Conservation (phyloP, 2,113 vertebrate species). For the Pipa parva region DNA sequence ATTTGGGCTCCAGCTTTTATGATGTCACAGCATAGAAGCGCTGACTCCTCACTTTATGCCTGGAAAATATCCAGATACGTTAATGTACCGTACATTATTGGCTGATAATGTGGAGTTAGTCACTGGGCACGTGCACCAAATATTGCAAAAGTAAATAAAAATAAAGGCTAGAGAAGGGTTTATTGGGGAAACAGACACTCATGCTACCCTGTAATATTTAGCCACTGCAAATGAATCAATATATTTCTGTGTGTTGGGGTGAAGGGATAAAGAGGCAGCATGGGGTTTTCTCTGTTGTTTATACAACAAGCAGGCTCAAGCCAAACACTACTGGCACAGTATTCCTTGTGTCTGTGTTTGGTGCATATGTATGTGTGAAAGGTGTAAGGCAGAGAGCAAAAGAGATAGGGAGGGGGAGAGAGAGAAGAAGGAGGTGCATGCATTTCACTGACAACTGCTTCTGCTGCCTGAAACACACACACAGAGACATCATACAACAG, state of each 20-base stretch:
- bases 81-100: neutral
- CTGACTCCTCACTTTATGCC: neutral
- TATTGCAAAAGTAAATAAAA: neutral
- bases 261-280: neutral
- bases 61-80: neutral
- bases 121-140: neutral
- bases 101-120: neutral
- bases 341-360: slow-evolving; percentile 16
- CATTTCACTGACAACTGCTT: slow-evolving; percentile 37
- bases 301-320: neutral
- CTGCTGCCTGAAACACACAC: slow-evolving; percentile 39
- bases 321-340: neutral
- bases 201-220: neutral
- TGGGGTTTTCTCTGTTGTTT: neutral
- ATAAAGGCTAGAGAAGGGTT: neutral
- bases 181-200: neutral
- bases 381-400: slow-evolving; percentile 33
- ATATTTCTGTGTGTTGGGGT: neutral
- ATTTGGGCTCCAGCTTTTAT: neutral
- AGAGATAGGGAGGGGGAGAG: slow-evolving; percentile 34
- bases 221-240: neutral
- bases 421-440: slow-evolving; percentile 38
- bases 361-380: slow-evolving; percentile 30
- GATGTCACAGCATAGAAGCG: too few relatives aligned
- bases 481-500: slow-evolving; percentile 37